Conservation (phyloP, 1,140 invertebrate species). For the Zaprionus kolodkinae region DNA sequence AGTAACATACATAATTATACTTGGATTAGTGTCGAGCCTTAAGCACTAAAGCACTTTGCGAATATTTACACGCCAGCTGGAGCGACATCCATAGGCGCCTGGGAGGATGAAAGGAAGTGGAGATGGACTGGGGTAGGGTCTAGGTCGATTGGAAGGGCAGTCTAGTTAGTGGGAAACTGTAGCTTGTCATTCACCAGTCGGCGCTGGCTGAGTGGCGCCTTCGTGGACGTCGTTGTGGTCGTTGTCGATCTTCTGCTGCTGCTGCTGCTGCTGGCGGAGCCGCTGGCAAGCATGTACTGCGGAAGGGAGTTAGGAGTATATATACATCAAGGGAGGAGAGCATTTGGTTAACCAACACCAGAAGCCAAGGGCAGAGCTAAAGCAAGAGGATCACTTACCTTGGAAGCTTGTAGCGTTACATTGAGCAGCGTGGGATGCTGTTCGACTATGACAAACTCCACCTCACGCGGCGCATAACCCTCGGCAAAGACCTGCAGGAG, state of each 20-base stretch:
- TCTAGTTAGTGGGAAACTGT: slow-evolving; percentile 58
- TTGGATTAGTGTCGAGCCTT: slow-evolving; percentile 19
- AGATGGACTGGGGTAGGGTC: not conserved
- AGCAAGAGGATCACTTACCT: slow-evolving; percentile 86
- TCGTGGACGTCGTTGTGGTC: slow-evolving; percentile 26
- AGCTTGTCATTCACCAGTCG: slow-evolving; percentile 51
- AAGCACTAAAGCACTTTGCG: slow-evolving; percentile 35
- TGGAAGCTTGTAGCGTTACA: slow-evolving; percentile 91
- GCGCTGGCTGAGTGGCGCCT: slow-evolving; percentile 29
- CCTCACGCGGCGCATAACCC: slow-evolving; percentile 91
- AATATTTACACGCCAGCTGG: slow-evolving; percentile 55
- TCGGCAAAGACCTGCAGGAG: slow-evolving; percentile 90
- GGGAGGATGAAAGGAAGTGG: not conserved
- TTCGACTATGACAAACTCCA: slow-evolving; percentile 94
- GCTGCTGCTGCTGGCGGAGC: slow-evolving; percentile 8
- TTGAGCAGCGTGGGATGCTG: slow-evolving; percentile 93
- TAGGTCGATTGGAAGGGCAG: not conserved
- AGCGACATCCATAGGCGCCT: not conserved
- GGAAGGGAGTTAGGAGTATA: slow-evolving; percentile 3
- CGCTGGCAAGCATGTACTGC: slow-evolving; percentile 33
- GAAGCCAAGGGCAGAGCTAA: not conserved
- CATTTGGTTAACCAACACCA: slow-evolving; percentile 34
- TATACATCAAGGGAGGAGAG: not conserved
- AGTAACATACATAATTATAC: slow-evolving; percentile 18
- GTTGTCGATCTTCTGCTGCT: not conserved